Percentiles rank a stretch among this genome's conserved stretches.
phyloP scores from a whole-genome alignment of 2,113 vertebrate genomes.

The Oreochromis aureus region DNA sequence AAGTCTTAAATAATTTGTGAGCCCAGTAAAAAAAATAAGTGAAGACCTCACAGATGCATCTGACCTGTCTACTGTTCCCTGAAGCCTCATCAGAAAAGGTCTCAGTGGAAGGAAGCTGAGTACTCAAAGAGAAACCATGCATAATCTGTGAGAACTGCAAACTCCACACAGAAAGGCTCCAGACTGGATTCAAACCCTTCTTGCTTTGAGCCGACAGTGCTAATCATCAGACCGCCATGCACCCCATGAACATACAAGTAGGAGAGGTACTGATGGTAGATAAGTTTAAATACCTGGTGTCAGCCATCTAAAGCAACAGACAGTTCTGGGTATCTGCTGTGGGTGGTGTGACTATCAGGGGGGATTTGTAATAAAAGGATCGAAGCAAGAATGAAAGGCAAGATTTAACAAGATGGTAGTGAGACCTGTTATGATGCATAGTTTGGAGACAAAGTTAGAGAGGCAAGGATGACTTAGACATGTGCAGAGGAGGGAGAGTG shows the following conservation, averaged over 20 bases:
- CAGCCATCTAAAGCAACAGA: neutral
- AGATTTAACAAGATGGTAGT: neutral
- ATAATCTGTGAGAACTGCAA: neutral
- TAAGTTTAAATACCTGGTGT: neutral
- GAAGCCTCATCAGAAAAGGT: neutral
- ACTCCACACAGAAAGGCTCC: neutral
- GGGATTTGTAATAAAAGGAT: too few relatives aligned
- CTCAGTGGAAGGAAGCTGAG: neutral
- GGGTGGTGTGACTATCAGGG: too few relatives aligned
- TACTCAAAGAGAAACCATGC: neutral
- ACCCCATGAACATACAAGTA: neutral
- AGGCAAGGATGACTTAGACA: neutral
- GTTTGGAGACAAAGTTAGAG: neutral
- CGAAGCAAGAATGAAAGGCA: neutral
- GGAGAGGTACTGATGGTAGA: neutral
- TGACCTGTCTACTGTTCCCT: neutral
- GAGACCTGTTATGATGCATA: neutral
- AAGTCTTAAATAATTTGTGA: neutral
- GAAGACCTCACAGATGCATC: neutral
- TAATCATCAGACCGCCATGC: neutral
- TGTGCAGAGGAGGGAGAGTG: neutral
- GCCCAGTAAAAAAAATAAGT: neutral
- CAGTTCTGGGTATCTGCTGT: too few relatives aligned
- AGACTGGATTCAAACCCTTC: neutral
- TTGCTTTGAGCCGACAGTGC: neutral